Conservation (phyloP, 2,888 invertebrate genomes). For the Drosophila vallismaia region DNA sequence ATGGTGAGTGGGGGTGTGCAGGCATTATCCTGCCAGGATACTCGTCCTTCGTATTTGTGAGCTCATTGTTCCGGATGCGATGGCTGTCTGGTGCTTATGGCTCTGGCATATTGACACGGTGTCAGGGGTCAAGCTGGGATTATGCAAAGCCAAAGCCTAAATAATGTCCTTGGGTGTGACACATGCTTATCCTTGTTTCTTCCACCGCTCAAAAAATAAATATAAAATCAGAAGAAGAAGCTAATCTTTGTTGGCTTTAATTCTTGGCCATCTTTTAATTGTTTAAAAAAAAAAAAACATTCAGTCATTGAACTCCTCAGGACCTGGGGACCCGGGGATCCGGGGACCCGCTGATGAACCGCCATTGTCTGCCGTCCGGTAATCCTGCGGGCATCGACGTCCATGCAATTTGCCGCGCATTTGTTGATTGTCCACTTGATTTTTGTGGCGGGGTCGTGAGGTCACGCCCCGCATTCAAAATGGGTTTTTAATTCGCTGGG, state of each 20-base stretch:
- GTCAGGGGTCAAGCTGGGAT: slow-evolving; percentile 41
- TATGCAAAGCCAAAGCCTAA: slow-evolving; percentile 51
- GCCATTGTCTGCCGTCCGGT: slow-evolving; percentile 22
- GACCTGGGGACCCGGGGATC: neutral
- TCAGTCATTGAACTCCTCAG: neutral
- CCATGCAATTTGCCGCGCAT: slow-evolving; percentile 34
- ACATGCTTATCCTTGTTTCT: slow-evolving; percentile 30
- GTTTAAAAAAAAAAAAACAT: neutral
- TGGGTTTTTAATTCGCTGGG: slow-evolving; percentile 30
- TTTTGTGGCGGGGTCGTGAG: slow-evolving; percentile 19
- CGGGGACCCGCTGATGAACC: slow-evolving; percentile 21
- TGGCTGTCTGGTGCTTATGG: slow-evolving; percentile 52
- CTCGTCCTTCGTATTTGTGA: slow-evolving; percentile 10
- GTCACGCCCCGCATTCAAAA: neutral
- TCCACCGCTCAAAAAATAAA: neutral
- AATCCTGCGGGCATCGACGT: slow-evolving; percentile 22
- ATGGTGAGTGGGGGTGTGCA: too few relatives aligned
- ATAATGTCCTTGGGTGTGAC: slow-evolving; percentile 40
- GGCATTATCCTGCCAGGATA: neutral
- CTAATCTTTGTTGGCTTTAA: neutral
- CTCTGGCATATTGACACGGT: slow-evolving; percentile 28
- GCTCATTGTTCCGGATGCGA: slow-evolving; percentile 56
- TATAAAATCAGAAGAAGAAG: neutral
- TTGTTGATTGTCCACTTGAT: slow-evolving; percentile 42
- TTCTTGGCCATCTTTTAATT: slow-evolving; percentile 10